These are phyloP conservation scores for Brachypalpus laphriformis DNA, from an alignment of 2,888 invertebrate genomes.

Conservation along the genomic window DNA sequence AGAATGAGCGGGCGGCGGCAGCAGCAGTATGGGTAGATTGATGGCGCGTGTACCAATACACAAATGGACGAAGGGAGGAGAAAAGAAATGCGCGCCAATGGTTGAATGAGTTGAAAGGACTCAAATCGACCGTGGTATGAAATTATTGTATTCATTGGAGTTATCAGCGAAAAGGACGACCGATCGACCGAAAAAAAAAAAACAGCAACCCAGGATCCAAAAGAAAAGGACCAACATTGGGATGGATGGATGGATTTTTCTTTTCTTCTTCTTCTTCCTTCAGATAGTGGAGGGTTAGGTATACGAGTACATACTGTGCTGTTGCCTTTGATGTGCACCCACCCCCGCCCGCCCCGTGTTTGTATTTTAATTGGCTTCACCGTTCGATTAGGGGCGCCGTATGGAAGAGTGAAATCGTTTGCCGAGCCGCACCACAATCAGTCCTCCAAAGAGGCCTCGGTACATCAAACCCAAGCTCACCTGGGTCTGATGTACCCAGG, in stretches of 20 bases:
- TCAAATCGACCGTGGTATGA: slow-evolving; percentile 55
- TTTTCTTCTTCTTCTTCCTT: not conserved
- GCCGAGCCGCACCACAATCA: too few relatives aligned
- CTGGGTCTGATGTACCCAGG: too few relatives aligned
- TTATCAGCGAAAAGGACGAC: slow-evolving; percentile 23
- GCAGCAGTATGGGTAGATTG: slow-evolving; percentile 47
- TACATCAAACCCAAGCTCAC: too few relatives aligned
- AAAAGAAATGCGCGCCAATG: slow-evolving; percentile 43
- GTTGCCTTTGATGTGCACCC: too few relatives aligned
- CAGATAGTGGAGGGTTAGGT: not conserved
- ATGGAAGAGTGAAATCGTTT: too few relatives aligned
- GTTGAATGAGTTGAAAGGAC: slow-evolving; percentile 46
- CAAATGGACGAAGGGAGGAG: not conserved
- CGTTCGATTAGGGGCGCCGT: too few relatives aligned
- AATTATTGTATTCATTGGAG: slow-evolving; percentile 53
- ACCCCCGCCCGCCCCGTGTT: too few relatives aligned
- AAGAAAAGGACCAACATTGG: not conserved
- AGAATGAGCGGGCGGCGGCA: slow-evolving; percentile 4
- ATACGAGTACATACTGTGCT: not conserved
- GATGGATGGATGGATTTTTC: not conserved
- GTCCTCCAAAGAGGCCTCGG: too few relatives aligned
- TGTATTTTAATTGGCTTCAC: too few relatives aligned
- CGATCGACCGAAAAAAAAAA: not conserved
- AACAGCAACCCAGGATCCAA: not conserved
- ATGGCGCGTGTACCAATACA: slow-evolving; percentile 50